Evolutionary conservation across 2,113 vertebrate species (phyloP).

Genomic region (Syngnathoides biaculeatus): DNA sequence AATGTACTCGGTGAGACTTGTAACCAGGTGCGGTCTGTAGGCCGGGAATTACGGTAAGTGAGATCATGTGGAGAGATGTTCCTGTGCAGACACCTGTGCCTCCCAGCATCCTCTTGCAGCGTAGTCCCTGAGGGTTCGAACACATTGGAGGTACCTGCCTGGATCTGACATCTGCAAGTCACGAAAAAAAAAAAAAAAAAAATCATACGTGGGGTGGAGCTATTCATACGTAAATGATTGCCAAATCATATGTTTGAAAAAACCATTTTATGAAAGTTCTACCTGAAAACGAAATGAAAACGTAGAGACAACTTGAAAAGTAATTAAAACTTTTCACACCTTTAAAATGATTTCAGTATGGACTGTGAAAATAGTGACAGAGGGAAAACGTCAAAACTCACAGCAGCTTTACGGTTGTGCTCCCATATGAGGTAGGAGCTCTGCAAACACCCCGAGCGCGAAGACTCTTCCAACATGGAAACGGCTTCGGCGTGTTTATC

Average conservation of each 20-base stretch:
- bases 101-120: constrained; percentile 95
- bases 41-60: no score
- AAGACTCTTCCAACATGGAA: constrained; percentile 84
- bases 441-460: constrained; percentile 83
- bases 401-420: constrained; percentile 77
- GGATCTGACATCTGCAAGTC: constrained; percentile 81
- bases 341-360: no score
- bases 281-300: no score
- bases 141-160: constrained; percentile 88
- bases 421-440: constrained; percentile 95
- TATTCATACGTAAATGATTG: no score
- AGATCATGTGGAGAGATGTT: constrained; percentile 10
- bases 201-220: not conserved
- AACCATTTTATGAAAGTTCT: no score
- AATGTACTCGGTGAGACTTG: no score
- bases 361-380: no score
- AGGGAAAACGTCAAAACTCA: constrained; percentile 63
- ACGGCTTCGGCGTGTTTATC: constrained; percentile 76
- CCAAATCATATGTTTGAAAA: no score
- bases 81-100: constrained; percentile 78
- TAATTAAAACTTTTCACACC: no score
- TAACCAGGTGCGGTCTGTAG: no score
- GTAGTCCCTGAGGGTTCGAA: constrained; percentile 89
- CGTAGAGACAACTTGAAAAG: no score
- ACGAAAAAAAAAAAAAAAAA: not conserved